These are phyloP conservation scores for Leucophenga varia DNA, from an alignment of 1,140 invertebrate species.

Conservation along the genomic window DNA sequence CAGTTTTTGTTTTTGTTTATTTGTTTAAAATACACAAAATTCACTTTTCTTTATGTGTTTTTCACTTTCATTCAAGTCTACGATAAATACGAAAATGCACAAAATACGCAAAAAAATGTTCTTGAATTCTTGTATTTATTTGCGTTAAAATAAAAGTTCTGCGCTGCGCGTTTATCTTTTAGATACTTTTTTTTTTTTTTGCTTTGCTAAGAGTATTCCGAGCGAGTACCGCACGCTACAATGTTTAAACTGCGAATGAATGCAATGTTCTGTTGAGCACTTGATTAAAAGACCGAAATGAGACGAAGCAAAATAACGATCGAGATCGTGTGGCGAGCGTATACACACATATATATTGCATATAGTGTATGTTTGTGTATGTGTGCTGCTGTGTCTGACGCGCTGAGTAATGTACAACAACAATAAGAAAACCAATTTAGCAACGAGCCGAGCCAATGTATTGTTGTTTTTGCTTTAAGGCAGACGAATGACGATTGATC, in stretches of 20 bases:
- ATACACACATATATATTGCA: background rate
- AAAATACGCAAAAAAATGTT: no score
- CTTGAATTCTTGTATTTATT: conserved; percentile 3
- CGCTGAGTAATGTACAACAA: no score
- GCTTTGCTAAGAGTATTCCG: conserved; percentile 17
- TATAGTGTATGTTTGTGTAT: conserved; percentile 3
- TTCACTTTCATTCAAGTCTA: background rate
- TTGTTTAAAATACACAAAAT: conserved; percentile 11
- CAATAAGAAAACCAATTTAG: no score
- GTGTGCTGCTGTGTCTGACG: no score
- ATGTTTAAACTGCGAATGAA: conserved; percentile 40
- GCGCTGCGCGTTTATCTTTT: conserved; percentile 6
- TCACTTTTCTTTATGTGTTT: background rate
- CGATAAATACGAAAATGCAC: background rate
- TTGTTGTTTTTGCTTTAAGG: conserved; percentile 41
- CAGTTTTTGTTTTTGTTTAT: conserved; percentile 1
- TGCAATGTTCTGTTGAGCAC: conserved; percentile 40
- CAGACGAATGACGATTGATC: conserved; percentile 55
- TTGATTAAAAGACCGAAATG: conserved; percentile 40
- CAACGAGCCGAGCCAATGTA: no score
- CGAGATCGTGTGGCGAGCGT: conserved; percentile 17
- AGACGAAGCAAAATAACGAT: conserved; percentile 23
- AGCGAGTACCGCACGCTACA: conserved; percentile 41
- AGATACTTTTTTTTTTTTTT: conserved; percentile 14
- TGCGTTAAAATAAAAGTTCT: no score